Evolutionary conservation across 2,113 vertebrate genomes (phyloP).

Genomic region (Hippocampus abdominalis): DNA sequence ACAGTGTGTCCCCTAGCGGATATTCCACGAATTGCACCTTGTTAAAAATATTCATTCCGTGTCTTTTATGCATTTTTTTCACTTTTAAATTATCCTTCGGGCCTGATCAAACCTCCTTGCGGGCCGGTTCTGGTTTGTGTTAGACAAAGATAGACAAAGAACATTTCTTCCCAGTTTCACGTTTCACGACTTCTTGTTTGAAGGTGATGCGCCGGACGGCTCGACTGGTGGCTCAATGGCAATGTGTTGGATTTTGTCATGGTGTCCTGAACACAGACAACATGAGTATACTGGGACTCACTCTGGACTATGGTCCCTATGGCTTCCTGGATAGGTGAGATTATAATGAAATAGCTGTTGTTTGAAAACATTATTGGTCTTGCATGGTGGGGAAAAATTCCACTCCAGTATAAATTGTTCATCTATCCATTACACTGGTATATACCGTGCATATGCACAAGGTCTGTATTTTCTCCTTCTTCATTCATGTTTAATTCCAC

Average conservation of each 20-base stretch:
- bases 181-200: slow-evolving; percentile 38
- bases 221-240: slow-evolving; percentile 89
- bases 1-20: too few species aligned
- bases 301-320: slow-evolving; percentile 94
- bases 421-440: not conserved
- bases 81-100: too few species aligned
- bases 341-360: not conserved
- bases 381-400: too few species aligned
- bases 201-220: slow-evolving; percentile 86
- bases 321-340: slow-evolving; percentile 94
- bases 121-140: too few species aligned
- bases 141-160: not conserved
- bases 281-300: slow-evolving; percentile 94
- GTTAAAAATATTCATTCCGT: too few species aligned
- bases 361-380: not conserved
- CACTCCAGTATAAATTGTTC: too few species aligned
- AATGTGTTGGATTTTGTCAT: slow-evolving; percentile 95
- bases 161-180: not conserved
- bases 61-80: too few species aligned
- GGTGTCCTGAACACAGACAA: slow-evolving; percentile 97
- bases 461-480: not conserved
- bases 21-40: too few species aligned
- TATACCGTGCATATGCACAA: not conserved
- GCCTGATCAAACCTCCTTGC: too few species aligned
- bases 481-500: not conserved